Base-by-base conservation (phyloP, 2,113 vertebrate genomes). In the Charadrius vociferus region DNA sequence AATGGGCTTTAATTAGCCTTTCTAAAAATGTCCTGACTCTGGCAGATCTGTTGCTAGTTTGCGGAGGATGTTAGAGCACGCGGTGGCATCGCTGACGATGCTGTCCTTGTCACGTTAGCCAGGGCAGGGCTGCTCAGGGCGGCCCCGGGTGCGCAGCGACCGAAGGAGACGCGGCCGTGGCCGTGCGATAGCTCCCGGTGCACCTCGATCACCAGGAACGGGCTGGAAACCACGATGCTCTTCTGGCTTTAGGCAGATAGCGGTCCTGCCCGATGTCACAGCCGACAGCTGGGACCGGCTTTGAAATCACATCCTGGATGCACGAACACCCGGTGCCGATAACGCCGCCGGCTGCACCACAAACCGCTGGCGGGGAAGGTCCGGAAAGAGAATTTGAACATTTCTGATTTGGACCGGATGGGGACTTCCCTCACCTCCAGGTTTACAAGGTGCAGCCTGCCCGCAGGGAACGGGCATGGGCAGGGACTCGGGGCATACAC, bases 1-100 rank as follows among this genome's bases (percentile, higher is more conserved):
- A 97, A 93, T 41, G 67, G 94, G 90, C 94, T 96, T 84, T 95
- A 93, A 95, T 95, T 89, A 93, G 90, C 90, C 36, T 67, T 94
- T 87, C 92, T 72, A 93, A 96, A 97, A 90, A 78, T n/a, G 71
- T 68, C 89, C 92, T 92, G 85, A 86, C 88, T 83, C 80, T 0
- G 7, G 49, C 63, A 93, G 83, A 84, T 90, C 92, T 77, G 89
- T 27, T n/a, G 63, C 29, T n/a, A 27, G 81, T 72, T 81, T 61
- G 72, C 6, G 16, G 39, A 88, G 72, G 93, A 93, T 2, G 1
- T 66, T 78, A 21, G 72, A 93, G 88, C 53, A 49, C 3, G 8
- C 2, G 12, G 75, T 39, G 71, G 67, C 83, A 79, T 62, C 8
- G 0, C 23, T 47, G 62, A 55, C 45, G 63, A 59, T 14, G 4